Evolutionary conservation across 1,140 invertebrate species (phyloP), one percentile per base, ranked within the genome.

Genomic region (Cardiocondyla obscurior): DNA sequence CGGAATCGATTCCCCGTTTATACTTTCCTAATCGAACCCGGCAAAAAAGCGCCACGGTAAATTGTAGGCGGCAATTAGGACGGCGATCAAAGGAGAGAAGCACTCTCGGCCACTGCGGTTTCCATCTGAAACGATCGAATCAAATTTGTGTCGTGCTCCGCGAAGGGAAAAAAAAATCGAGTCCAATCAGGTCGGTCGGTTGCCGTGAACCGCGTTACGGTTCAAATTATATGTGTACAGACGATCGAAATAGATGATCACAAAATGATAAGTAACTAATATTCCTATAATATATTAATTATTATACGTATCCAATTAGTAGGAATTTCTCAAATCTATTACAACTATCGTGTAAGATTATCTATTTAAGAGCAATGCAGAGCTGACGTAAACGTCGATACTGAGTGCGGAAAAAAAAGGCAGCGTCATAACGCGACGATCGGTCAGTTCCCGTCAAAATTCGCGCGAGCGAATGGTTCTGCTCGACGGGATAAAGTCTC

Each of bases 51-150:
- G 72, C 44, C 79, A 76, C 30, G 58, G 62, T 74, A 76, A 85
- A 85, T 82, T 70, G 85, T 44, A 72, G 46, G 25, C 69, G 82
- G 72, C 72, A 87, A 87, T 86, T 87, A 87, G 84, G 82, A 65
- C 22, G 81, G 39, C 74, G 86, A 84, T 87, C 73, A 84, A 87
- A 87, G 85, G 57, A 72, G 76, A 72, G 76, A 81, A 33, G 36
- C 65, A 49, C 70, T 79, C 62, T 73, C 81, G 65, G 19, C 42
- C 39, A n/a, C 19, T 81, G 77, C 65, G 77, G 67, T 81, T 73
- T 69, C 44, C 57, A 55, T 46, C 60, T 51, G 46, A 36, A 65
- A 82, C 30, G 79, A 83, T 67, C 64, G 64, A 70, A 53, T 81
- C 77, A 53, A 60, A 77, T 79, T 39, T 36, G 60, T 79, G 74